Base-by-base conservation (phyloP, 1,140 invertebrate genomes). In the Drosophila micromelanica region DNA sequence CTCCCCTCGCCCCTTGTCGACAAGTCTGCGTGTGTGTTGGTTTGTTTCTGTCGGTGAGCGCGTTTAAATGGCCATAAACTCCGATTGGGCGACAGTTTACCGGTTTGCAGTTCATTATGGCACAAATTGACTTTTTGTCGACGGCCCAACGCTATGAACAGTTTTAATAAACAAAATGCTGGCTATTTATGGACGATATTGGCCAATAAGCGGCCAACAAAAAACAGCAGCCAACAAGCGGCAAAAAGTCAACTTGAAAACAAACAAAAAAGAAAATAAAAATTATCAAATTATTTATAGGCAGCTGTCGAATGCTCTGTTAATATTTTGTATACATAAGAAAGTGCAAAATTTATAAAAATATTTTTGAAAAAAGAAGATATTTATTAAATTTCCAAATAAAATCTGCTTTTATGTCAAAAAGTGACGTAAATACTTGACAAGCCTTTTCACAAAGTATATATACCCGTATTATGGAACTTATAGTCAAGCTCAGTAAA, bases 21-120 rank as follows among this genome's bases (percentile, higher is more conserved):
- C 27, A 52, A 42, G 46, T 37, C 45, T 43, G 30, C 32, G 51
- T 62, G 17, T 59, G 17, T 72, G 37, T 40, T 57, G 51, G 42
- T 38, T 42, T 38, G 42, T 38, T 42, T 38, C 60, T 23, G 46
- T 30, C 49, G 75, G 52, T 38, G 48, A 69, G 56, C 59, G 73
- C 75, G 61, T 84, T 84, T 85, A 80, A 85, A 85, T 80, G 77
- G 73, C 73, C 52, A 73, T 77, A 73, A 71, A 62, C 42, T 72
- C 13, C 60, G 68, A 79, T 87, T 64, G 68, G 74, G 80, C 85
- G 81, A 81, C 82, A 85, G 82, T 85, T 87, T 87, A 85, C 81
- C 82, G 81, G 81, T 85, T 85, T 85, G 76, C 78, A 86, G 81
- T 85, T 87, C 81, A 85, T 85, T 85, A 87, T 78, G 76, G 61